Base-by-base conservation (phyloP, 2,888 invertebrate species). In the Oscheius sp. region DNA sequence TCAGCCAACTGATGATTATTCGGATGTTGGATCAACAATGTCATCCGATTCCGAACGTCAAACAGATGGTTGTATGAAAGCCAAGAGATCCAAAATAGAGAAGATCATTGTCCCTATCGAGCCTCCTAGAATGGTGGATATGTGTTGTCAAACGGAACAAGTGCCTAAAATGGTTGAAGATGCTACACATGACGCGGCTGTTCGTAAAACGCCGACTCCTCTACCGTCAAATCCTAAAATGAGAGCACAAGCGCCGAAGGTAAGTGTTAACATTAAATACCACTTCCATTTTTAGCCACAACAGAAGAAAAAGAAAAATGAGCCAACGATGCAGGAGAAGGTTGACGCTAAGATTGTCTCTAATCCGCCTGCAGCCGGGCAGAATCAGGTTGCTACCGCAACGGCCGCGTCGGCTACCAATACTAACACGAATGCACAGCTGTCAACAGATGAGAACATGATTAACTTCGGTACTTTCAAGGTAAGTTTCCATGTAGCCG, bases 41-140 rank as follows among this genome's bases (percentile, higher is more conserved):
- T 66, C 66, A 9, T 66, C 66, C 5, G 67, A 67, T 12, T 68
- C 36, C 8, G 71, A 71, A 22, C 63, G 68, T 26, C 67, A 71
- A 47, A 32, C 36, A 28, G 70, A 71, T 44, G 70, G 70, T 14
- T 63, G 70, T 24, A 54, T 71, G 36, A 71, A 71, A 45, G 56
- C 70, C n/a, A 71, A 71, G 38, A 36, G 70, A 26, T 45, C 67
- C 30, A 51, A 51, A 24, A 32, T 32, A 2, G 56, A 56, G 33
- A 56, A 50, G 28, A 30, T 14, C 28, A 26, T 12, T 41, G 41
- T 17, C 49, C 24, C 17, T 22, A 17, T 17, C 49, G 24, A n/a
- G 49, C 41, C 41, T 41, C 41, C 41, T 50, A 8, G 20, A 8
- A 6, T 33, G 32, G 50, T 64, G 51, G 64, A 64, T 17, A 64